phyloP scores from a whole-genome alignment of 2,888 invertebrate species.

The Drosophila quinaria region DNA sequence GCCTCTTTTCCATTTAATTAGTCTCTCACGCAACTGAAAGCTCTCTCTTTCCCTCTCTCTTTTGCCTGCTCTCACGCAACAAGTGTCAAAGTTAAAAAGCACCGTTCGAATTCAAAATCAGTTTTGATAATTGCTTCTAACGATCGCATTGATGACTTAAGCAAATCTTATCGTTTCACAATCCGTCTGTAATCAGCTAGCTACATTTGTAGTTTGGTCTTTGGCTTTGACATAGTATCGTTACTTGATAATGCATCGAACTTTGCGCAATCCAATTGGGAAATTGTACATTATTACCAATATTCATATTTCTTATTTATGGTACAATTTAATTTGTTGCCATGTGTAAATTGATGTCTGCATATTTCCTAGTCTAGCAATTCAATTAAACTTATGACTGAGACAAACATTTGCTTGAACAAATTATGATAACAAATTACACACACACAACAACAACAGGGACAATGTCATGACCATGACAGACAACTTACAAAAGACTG shows the following conservation, averaged over 20 bases:
- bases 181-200: constrained; percentile 11
- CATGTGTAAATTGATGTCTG: constrained; percentile 41
- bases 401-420: constrained; percentile 22
- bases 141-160: constrained; percentile 2
- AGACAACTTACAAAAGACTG: constrained; percentile 31
- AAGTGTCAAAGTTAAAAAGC: constrained; percentile 32
- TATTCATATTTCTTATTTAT: constrained; percentile 17
- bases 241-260: constrained; percentile 29
- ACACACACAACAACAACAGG: constrained; percentile 16
- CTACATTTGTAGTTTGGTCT: constrained; percentile 24
- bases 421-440: constrained; percentile 44
- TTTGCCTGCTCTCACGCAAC: constrained; percentile 26
- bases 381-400: constrained; percentile 60
- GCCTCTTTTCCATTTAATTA: constrained; percentile 7
- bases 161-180: constrained; percentile 36
- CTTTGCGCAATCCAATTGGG: constrained; percentile 28
- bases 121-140: background rate
- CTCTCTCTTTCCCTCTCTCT: constrained; percentile 5
- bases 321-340: constrained; percentile 29
- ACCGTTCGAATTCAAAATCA: constrained; percentile 14
- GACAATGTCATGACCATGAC: constrained; percentile 39
- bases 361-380: constrained; percentile 39
- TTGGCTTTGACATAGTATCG: constrained; percentile 6
- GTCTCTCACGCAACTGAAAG: constrained; percentile 19
- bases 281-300: constrained; percentile 21